Evolutionary conservation across 2,888 invertebrate genomes (phyloP), one percentile per base, ranked within the genome.

Genomic region (Octonoba sinensis): DNA sequence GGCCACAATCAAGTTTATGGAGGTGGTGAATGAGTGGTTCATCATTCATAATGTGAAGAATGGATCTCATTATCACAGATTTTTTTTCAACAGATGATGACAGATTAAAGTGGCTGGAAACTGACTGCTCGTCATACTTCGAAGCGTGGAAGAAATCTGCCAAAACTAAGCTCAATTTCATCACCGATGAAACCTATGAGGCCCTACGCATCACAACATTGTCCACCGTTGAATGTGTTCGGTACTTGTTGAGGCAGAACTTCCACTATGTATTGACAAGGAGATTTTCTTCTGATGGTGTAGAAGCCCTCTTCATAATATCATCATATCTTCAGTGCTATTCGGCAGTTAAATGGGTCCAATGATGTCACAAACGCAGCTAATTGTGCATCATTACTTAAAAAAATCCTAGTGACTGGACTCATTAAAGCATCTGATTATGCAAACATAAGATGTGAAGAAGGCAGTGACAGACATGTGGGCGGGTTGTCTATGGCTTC

Each of bases 261-360:
- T 54, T 54, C n/a, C 54, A 54, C 16, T 54, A 54, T 54, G 54
- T 54, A 1, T 20, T 54, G 15, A 54, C 54, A 6, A 54, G 54
- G 8, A 59, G 22, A 59, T 59, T 59, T 59, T 59, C 24, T 16
- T 59, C 24, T 22, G 59, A 59, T 59, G 59, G 20, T 24, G 22
- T 59, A 6, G 59, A 59, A 59, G n/a, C 59, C 18, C 24, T 59
- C 4, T 59, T n/a, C n/a, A n/a, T n/a, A n/a, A n/a, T n/a, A n/a
- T n/a, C n/a, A n/a, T n/a, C n/a, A n/a, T n/a, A n/a, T n/a, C n/a
- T n/a, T 59, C 13, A 22, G 24, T 59, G 59, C 59, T 3, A 24
- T 59, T 22, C 18, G 59, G 16, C 24, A 59, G 13, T 59, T 59
- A 22, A 59, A 59, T 59, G 59, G 24, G 8, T 59, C 59, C n/a